Percentiles rank a stretch among this genome's conserved stretches.
Conservation (phyloP, 2,797 vertebrate species). For the Pitangus sulphuratus region DNA sequence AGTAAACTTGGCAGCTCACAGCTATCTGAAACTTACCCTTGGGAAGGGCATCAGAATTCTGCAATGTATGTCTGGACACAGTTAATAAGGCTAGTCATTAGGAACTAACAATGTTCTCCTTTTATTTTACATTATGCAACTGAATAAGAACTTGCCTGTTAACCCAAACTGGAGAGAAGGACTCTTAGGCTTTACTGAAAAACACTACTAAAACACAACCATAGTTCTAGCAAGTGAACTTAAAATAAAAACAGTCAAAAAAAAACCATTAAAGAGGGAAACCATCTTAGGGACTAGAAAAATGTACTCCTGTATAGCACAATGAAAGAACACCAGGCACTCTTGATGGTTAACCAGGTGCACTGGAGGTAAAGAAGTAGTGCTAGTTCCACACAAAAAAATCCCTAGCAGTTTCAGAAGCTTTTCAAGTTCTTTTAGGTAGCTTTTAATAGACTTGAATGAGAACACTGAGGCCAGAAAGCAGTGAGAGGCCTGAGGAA, state of each 20-base stretch:
- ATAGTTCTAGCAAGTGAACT: neutral
- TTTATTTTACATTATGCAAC: neutral
- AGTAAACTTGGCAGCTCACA: constrained; percentile 1
- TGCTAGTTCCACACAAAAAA: neutral
- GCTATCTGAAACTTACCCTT: neutral
- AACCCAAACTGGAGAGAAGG: neutral
- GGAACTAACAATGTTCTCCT: neutral
- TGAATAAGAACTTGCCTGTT: neutral
- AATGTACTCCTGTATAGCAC: neutral
- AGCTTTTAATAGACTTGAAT: constrained; percentile 20
- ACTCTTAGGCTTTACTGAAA: neutral
- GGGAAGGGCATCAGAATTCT: constrained; percentile 2
- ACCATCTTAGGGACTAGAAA: neutral
- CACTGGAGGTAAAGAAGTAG: neutral
- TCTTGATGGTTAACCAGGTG: neutral
- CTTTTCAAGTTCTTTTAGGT: neutral
- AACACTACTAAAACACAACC: neutral
- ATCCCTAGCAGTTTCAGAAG: neutral
- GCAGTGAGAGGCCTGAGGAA: constrained; percentile 7
- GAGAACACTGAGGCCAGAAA: neutral
- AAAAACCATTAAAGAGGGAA: neutral
- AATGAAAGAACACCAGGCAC: neutral
- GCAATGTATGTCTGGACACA: neutral
- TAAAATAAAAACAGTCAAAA: neutral
- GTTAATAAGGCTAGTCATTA: constrained; percentile 4